These are phyloP conservation scores for Antechinus flavipes DNA, from an alignment of 2,113 vertebrate genomes.

Conservation along the genomic window DNA sequence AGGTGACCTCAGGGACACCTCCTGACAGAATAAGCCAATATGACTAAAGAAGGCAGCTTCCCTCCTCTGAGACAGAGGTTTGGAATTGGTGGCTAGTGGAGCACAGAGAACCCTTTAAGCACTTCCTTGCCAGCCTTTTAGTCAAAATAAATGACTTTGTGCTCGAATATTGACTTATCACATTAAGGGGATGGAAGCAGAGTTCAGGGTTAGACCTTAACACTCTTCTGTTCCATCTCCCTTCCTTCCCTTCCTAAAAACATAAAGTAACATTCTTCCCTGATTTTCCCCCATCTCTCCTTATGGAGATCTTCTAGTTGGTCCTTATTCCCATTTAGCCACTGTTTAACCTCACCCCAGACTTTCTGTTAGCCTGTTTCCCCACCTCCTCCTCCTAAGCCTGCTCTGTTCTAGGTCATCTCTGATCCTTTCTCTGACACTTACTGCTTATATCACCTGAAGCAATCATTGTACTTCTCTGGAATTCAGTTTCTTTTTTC, in stretches of 20 bases:
- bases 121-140: not conserved
- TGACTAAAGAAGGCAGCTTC: not conserved
- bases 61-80: not conserved
- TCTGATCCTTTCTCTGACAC: not conserved
- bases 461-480: not conserved
- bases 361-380: not conserved
- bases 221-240: not conserved
- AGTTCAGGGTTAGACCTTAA: not conserved
- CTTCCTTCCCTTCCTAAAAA: not conserved
- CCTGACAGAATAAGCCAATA: not conserved
- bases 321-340: not conserved
- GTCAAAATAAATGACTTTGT: not conserved
- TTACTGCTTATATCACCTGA: not conserved
- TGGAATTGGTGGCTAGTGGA: not conserved
- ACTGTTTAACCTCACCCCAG: not conserved
- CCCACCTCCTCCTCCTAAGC: not conserved
- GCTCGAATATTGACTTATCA: not conserved
- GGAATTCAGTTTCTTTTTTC: not conserved
- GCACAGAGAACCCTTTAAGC: not conserved
- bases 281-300: not conserved
- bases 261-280: not conserved
- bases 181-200: not conserved
- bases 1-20: not conserved
- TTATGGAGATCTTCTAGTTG: not conserved
- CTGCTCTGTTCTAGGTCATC: not conserved